phyloP scores from a whole-genome alignment of 1,140 invertebrate species.

The Cyrtorhinus lividipennis region DNA sequence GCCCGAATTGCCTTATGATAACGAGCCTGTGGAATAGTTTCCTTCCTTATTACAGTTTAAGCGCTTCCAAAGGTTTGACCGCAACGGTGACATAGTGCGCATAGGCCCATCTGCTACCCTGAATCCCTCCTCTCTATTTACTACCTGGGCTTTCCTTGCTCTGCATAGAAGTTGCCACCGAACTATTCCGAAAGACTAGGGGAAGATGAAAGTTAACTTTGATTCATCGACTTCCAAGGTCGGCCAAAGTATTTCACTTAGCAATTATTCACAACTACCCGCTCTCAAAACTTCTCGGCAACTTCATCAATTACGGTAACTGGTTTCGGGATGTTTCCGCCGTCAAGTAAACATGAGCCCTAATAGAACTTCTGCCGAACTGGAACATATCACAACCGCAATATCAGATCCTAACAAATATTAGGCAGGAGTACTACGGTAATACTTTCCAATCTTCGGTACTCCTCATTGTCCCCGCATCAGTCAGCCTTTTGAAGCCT shows the following conservation, averaged over 20 bases:
- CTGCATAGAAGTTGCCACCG: background rate
- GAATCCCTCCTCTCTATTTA: background rate
- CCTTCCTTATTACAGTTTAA: slow-evolving; percentile 2
- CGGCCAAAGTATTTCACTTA: background rate
- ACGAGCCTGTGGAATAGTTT: background rate
- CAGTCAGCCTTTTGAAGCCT: too few relatives aligned
- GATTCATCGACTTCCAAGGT: background rate
- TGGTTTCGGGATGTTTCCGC: too few relatives aligned
- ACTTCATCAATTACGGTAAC: too few relatives aligned
- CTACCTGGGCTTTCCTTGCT: background rate
- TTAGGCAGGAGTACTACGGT: too few relatives aligned
- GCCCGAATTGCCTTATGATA: background rate
- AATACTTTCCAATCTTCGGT: too few relatives aligned
- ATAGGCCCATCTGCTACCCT: background rate
- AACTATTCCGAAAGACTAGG: background rate
- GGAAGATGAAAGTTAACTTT: background rate
- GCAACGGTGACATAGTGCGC: background rate
- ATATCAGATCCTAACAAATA: too few relatives aligned
- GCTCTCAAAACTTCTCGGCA: too few relatives aligned
- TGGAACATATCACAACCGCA: too few relatives aligned
- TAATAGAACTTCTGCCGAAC: too few relatives aligned
- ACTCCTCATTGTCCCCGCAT: too few relatives aligned
- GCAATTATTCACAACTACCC: too few relatives aligned
- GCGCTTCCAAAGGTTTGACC: background rate
- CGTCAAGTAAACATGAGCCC: too few relatives aligned